Conservation (phyloP, 1,140 invertebrate genomes). For the Holcopasites calliopsidis region DNA sequence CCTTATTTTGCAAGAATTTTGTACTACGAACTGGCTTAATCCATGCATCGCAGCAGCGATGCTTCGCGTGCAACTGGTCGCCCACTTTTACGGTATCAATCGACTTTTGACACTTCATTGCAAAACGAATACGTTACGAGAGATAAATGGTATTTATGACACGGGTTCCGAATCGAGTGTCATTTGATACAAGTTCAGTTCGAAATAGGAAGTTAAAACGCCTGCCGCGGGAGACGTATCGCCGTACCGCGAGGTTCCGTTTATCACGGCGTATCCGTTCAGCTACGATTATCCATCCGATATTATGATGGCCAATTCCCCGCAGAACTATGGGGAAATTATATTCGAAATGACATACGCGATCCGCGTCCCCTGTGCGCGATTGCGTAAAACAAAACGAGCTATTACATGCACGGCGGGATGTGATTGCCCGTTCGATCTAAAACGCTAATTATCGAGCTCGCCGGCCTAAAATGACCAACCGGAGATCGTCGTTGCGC, state of each 20-base stretch:
- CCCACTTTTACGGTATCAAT: too few species aligned
- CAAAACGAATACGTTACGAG: too few species aligned
- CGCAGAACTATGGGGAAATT: background rate
- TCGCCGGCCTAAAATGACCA: background rate
- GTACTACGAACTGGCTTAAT: too few species aligned
- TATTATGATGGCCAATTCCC: background rate
- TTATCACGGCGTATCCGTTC: too few species aligned
- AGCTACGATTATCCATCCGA: background rate
- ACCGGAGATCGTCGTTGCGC: background rate
- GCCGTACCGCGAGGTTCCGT: background rate
- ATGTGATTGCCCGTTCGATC: background rate
- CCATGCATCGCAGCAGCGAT: too few species aligned
- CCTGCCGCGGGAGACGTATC: background rate
- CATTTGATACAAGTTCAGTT: background rate
- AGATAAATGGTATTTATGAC: too few species aligned
- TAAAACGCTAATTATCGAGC: background rate
- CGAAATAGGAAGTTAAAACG: background rate
- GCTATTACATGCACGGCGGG: background rate
- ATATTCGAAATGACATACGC: slow-evolving; percentile 5
- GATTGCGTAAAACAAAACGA: background rate
- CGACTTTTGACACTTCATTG: too few species aligned
- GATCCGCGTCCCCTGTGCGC: background rate
- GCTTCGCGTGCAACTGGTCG: too few species aligned
- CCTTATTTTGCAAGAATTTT: too few species aligned
- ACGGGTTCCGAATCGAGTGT: background rate